phyloP scores from a whole-genome alignment of 2,113 vertebrate genomes.

The Tiliqua scincoides region DNA sequence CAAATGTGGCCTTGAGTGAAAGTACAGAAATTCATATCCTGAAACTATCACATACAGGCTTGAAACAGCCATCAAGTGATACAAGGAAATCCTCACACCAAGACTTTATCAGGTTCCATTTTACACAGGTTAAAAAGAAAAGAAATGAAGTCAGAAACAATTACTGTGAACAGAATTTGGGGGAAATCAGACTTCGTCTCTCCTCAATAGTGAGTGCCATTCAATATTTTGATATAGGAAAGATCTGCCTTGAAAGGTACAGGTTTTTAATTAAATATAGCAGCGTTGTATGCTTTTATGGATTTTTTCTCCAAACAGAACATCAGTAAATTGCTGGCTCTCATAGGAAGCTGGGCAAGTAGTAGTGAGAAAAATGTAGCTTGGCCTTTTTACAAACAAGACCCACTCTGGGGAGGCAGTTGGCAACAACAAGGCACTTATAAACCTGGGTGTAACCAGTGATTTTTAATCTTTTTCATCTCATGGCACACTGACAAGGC shows the following conservation, averaged over 20 bases:
- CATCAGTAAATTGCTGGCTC: not conserved
- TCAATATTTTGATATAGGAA: not conserved
- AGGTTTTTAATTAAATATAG: not conserved
- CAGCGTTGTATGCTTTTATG: not conserved
- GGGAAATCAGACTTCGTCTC: no score
- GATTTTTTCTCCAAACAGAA: not conserved
- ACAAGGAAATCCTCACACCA: not conserved
- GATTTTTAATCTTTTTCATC: no score
- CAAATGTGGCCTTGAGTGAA: not conserved
- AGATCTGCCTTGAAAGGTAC: not conserved
- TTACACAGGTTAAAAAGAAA: not conserved
- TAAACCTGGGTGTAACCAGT: not conserved
- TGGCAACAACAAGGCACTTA: not conserved
- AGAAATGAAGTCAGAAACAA: not conserved
- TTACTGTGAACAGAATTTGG: not conserved
- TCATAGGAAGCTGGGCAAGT: not conserved
- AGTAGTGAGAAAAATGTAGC: not conserved
- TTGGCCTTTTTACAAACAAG: not conserved
- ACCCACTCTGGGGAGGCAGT: not conserved
- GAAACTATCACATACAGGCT: not conserved
- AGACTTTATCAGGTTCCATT: not conserved
- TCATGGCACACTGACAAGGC: no score
- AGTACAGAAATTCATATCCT: not conserved
- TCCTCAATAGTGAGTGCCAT: no score
- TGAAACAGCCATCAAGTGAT: not conserved